A percentile compares a stretch with the other conserved stretches of the same genome.
Evolutionary conservation across 2,113 vertebrate species (phyloP).

Genomic region (Semicossyphus pulcher): DNA sequence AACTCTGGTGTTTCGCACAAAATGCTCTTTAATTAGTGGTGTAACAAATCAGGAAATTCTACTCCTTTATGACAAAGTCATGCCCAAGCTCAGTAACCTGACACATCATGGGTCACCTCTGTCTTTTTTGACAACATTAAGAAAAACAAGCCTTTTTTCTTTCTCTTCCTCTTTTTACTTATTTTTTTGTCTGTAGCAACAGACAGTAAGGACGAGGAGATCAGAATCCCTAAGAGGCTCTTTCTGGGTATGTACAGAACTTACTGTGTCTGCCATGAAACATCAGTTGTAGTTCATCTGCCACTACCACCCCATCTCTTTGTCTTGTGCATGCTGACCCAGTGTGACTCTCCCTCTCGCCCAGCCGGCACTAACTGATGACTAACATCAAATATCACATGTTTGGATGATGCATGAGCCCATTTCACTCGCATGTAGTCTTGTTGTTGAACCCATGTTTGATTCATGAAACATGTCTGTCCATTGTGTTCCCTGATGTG

Average conservation of each 20-base stretch:
- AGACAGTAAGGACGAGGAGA: constrained; percentile 97
- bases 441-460: background rate
- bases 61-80: no score
- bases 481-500: background rate
- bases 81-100: background rate
- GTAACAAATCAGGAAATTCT: no score
- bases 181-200: constrained; percentile 84
- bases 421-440: constrained; percentile 23
- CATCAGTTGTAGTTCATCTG: constrained; percentile 68
- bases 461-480: background rate
- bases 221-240: constrained; percentile 91
- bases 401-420: constrained; percentile 36
- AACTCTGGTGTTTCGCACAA: no score
- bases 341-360: background rate
- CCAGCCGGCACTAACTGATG: constrained; percentile 3
- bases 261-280: constrained; percentile 66
- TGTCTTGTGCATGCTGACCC: constrained; percentile 53
- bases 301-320: constrained; percentile 33
- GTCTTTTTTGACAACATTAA: constrained; percentile 6
- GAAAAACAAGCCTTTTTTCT: constrained; percentile 58
- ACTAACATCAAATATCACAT: constrained; percentile 35
- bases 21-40: no score
- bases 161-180: constrained; percentile 28
- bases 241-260: constrained; percentile 94
- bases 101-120: background rate